A percentile compares a stretch with the other conserved stretches of the same genome.
phyloP scores from a whole-genome alignment of 2,113 vertebrate genomes.

The Pituophis catenifer region DNA sequence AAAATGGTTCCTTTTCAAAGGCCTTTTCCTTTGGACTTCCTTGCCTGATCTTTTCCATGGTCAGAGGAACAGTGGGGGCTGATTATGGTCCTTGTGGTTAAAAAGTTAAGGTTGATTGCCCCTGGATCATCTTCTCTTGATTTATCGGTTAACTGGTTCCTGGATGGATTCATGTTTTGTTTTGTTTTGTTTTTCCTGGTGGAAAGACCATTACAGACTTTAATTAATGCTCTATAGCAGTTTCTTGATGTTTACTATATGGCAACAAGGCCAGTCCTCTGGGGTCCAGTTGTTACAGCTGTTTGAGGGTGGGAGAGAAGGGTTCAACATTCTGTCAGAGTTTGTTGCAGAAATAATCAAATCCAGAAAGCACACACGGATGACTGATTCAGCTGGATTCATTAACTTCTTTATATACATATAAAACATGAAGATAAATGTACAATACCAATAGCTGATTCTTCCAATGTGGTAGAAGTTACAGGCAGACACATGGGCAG shows the following conservation, averaged over 20 bases:
- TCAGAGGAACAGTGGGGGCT: rapidly evolving
- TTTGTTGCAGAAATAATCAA: no score
- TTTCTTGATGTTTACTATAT: background rate
- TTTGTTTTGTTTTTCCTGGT: background rate
- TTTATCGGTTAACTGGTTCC: background rate
- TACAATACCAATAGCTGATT: no score
- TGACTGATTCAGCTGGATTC: no score
- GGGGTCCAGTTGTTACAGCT: background rate
- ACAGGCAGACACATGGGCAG: no score
- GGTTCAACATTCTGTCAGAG: background rate
- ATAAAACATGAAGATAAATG: no score
- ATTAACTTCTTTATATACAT: no score
- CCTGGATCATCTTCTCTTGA: conserved; percentile 7
- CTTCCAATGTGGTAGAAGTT: no score
- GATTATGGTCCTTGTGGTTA: background rate
- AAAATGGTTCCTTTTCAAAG: background rate
- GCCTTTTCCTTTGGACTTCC: background rate
- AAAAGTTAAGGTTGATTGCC: conserved; percentile 47
- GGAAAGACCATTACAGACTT: conserved; percentile 1
- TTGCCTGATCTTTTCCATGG: conserved; percentile 6
- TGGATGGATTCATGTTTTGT: background rate
- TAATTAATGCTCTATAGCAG: background rate
- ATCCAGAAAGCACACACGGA: no score
- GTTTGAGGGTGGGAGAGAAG: background rate
- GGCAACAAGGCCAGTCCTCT: conserved; percentile 32